Conservation (phyloP, 2,113 vertebrate genomes). For the Loxodonta africana region DNA sequence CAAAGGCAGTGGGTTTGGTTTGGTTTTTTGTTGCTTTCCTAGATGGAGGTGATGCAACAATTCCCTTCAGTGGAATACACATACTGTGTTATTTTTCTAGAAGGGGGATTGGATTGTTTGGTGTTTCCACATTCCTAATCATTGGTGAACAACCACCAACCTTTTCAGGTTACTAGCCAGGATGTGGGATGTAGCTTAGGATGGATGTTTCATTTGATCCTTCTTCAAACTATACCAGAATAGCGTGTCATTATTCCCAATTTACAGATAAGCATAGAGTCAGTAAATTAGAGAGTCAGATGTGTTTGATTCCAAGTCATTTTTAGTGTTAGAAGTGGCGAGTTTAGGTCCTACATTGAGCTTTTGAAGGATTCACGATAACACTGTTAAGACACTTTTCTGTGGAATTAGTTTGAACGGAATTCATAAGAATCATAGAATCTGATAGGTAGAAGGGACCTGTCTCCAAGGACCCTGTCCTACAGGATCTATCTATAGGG, state of each 20-base stretch:
- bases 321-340: background rate
- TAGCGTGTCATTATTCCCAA: background rate
- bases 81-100: background rate
- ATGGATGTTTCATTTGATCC: background rate
- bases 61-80: background rate
- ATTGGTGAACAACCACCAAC: too few relatives aligned
- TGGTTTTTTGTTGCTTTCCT: background rate
- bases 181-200: background rate
- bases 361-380: background rate
- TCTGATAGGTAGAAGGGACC: background rate
- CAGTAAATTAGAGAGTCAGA: background rate
- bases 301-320: background rate
- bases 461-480: background rate
- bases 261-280: background rate
- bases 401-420: background rate
- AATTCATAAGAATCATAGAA: background rate
- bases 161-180: background rate
- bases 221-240: background rate
- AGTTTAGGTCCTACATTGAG: background rate
- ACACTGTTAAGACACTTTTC: background rate
- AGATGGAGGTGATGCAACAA: background rate
- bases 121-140: background rate
- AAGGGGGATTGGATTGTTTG: background rate
- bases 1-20: too few relatives aligned
- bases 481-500: background rate